Conservation (phyloP, 2,113 vertebrate species). For the Antechinus stuartii region DNA sequence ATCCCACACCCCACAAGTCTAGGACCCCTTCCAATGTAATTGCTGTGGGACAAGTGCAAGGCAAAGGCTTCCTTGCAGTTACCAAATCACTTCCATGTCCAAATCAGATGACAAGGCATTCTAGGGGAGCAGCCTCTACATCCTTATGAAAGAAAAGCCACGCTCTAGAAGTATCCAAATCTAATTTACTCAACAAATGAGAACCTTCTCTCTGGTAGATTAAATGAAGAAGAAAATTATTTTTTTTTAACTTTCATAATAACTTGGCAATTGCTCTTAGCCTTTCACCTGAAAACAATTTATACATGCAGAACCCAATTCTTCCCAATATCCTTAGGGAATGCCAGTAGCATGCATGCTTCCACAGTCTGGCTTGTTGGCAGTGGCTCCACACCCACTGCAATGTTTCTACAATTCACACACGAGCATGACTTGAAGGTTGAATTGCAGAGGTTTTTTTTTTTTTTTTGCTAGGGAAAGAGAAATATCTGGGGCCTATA, state of each 20-base stretch:
- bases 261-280: constrained; percentile 66
- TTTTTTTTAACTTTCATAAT: constrained; percentile 62
- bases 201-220: constrained; percentile 74
- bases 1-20: constrained; percentile 57
- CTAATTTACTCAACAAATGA: constrained; percentile 76
- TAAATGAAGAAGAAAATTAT: constrained; percentile 56
- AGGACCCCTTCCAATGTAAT: constrained; percentile 72
- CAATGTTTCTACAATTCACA: constrained; percentile 39
- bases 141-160: constrained; percentile 33
- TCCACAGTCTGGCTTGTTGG: constrained; percentile 45
- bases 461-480: constrained; percentile 32
- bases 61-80: constrained; percentile 44
- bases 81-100: constrained; percentile 63
- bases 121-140: constrained; percentile 49
- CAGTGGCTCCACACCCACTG: background rate
- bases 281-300: constrained; percentile 74
- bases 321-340: constrained; percentile 63
- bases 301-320: constrained; percentile 56
- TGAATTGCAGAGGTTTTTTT: constrained; percentile 45
- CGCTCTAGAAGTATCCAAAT: constrained; percentile 72
- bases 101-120: constrained; percentile 5
- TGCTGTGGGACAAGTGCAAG: constrained; percentile 68
- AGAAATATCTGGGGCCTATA: background rate
- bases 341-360: constrained; percentile 61
- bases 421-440: constrained; percentile 46